Evolutionary conservation across 2,113 vertebrate species (phyloP).

Genomic region (Scolopax mira): DNA sequence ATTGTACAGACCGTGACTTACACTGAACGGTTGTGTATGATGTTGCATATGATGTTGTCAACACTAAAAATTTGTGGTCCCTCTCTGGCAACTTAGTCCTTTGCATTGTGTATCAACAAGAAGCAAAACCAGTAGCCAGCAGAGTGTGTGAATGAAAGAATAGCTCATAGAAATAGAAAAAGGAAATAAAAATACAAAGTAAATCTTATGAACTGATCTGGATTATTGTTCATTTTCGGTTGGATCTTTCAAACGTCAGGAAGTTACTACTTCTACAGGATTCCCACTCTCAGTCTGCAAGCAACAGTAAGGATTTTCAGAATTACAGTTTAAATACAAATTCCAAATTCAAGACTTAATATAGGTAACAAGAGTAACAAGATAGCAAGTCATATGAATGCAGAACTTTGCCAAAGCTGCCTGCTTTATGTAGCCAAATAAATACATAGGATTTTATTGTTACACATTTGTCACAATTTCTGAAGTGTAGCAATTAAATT

Average conservation of each 20-base stretch:
- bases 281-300: neutral
- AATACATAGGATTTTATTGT: neutral
- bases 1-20: neutral
- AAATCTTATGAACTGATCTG: neutral
- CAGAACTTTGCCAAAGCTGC: neutral
- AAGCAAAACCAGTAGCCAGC: neutral
- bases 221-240: neutral
- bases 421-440: neutral
- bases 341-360: neutral
- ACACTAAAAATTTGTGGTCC: neutral
- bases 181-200: neutral
- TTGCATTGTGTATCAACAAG: neutral
- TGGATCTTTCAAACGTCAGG: neutral
- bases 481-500: neutral
- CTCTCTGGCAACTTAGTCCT: neutral
- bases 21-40: neutral
- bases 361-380: neutral
- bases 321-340: neutral
- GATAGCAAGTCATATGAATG: neutral
- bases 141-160: neutral
- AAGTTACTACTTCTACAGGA: neutral
- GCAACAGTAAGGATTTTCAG: neutral
- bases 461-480: neutral
- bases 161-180: neutral
- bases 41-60: neutral